phyloP scores from a whole-genome alignment of 1,140 invertebrate species.

The Drosophila sturtevanti region DNA sequence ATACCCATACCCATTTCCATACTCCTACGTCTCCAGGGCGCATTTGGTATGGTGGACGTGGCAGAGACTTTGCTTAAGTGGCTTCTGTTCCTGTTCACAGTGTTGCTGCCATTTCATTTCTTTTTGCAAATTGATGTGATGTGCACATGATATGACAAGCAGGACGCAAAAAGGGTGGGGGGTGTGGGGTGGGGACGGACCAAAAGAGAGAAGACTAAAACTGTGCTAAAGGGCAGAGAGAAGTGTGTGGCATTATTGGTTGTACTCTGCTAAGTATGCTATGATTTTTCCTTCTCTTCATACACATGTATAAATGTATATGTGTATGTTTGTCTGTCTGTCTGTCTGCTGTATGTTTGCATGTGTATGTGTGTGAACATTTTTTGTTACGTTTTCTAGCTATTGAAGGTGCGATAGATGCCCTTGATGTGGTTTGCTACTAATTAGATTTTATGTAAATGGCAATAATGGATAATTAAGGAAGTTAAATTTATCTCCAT shows the following conservation, averaged over 20 bases:
- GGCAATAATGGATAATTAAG: slow-evolving; percentile 43
- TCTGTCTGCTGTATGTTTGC: too few species aligned
- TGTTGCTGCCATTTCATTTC: slow-evolving; percentile 54
- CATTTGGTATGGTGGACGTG: slow-evolving; percentile 17
- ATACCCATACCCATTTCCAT: too few species aligned
- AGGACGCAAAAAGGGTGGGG: too few species aligned
- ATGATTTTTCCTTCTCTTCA: not conserved
- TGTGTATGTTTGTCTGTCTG: slow-evolving; percentile 5
- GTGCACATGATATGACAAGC: slow-evolving; percentile 60
- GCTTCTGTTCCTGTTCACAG: slow-evolving; percentile 29
- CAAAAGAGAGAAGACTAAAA: not conserved
- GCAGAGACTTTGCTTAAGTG: slow-evolving; percentile 45
- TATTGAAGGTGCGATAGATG: slow-evolving; percentile 6
- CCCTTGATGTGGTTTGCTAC: slow-evolving; percentile 38
- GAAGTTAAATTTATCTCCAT: slow-evolving; percentile 8
- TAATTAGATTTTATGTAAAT: slow-evolving; percentile 56
- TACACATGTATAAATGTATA: not conserved
- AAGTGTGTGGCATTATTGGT: not conserved
- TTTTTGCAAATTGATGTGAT: slow-evolving; percentile 62
- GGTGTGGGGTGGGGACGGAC: not conserved
- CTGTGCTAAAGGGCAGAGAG: not conserved
- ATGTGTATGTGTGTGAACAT: slow-evolving; percentile 1
- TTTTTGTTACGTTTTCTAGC: not conserved
- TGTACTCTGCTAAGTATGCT: slow-evolving; percentile 1
- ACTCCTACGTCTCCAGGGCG: not conserved